Conservation (phyloP, 2,888 invertebrate genomes). For the Aleiodes testaceus region DNA sequence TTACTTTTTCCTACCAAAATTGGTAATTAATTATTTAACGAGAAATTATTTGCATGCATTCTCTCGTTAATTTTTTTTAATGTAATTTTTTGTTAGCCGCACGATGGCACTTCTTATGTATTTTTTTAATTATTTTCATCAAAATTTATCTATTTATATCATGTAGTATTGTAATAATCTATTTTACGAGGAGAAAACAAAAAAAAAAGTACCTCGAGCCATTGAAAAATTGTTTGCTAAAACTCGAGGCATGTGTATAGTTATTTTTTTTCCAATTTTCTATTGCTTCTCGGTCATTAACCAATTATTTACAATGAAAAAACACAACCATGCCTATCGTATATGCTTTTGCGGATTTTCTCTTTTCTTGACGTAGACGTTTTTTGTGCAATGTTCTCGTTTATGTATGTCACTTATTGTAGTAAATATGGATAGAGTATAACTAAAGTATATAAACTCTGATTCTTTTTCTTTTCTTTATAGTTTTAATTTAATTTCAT, state of each 20-base stretch:
- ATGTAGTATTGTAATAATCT: conserved; percentile 36
- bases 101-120: conserved; percentile 68
- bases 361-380: conserved; percentile 50
- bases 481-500: conserved; percentile 65
- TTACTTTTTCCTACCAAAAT: conserved; percentile 60
- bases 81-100: conserved; percentile 59
- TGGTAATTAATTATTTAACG: conserved; percentile 66
- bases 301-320: conserved; percentile 46
- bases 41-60: conserved; percentile 66
- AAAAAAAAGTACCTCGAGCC: conserved; percentile 10
- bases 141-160: conserved; percentile 48
- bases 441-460: conserved; percentile 71
- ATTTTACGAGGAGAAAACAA: conserved; percentile 51
- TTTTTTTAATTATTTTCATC: conserved; percentile 48
- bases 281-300: conserved; percentile 36
- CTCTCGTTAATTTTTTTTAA: conserved; percentile 4
- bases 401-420: conserved; percentile 51
- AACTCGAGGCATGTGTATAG: conserved; percentile 4
- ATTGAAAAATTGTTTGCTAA: neutral
- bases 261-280: conserved; percentile 57
- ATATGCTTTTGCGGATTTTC: conserved; percentile 53
- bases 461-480: conserved; percentile 59
- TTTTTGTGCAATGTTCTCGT: conserved; percentile 66
- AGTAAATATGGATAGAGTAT: conserved; percentile 61
- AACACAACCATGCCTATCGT: conserved; percentile 58